Conservation (phyloP, 2,113 vertebrate species). For the Megaceryle maxima region DNA sequence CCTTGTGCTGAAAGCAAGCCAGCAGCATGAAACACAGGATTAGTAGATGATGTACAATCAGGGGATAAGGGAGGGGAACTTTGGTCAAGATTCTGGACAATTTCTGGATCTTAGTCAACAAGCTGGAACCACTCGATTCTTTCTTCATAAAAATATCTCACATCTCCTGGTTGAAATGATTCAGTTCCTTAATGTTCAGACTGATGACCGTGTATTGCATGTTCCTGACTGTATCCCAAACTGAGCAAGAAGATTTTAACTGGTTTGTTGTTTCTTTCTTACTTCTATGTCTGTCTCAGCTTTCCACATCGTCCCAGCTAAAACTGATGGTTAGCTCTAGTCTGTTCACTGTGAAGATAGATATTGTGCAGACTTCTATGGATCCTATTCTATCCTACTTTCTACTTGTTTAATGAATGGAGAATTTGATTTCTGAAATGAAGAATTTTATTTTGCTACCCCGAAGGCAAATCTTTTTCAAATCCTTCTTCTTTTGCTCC, state of each 20-base stretch:
- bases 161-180: neutral
- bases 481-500: neutral
- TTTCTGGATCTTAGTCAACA: neutral
- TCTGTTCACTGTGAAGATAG: neutral
- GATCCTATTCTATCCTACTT: neutral
- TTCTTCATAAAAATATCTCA: neutral
- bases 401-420: neutral
- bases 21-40: neutral
- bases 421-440: neutral
- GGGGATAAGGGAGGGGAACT: neutral
- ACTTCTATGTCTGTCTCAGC: accelerated
- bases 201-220: neutral
- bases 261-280: neutral
- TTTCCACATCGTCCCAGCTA: neutral
- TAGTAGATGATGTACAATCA: constrained; percentile 1
- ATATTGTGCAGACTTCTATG: neutral
- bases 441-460: neutral
- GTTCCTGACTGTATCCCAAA: neutral
- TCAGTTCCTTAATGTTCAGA: neutral
- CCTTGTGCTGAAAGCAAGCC: neutral
- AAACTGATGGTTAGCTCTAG: neutral
- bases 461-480: neutral
- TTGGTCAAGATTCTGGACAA: neutral
- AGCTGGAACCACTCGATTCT: neutral
- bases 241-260: neutral